Evolutionary conservation across 2,113 vertebrate genomes (phyloP).

Genomic region (Chaenocephalus aceratus): DNA sequence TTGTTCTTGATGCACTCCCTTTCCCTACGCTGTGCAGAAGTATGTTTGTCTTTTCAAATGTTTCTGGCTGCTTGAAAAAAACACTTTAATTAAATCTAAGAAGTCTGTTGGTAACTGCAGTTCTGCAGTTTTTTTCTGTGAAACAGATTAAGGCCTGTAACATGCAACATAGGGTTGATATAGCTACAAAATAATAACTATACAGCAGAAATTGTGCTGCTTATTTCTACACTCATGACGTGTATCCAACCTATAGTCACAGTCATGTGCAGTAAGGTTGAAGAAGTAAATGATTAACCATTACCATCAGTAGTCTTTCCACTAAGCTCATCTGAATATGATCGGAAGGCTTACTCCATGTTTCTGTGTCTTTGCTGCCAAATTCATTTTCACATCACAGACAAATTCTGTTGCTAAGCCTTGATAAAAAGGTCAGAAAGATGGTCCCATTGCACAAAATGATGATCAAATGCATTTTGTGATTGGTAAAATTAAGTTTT

Average conservation of each 20-base stretch:
- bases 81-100: not conserved
- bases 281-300: not conserved
- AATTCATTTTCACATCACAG: constrained; percentile 28
- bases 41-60: not conserved
- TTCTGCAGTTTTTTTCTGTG: no score
- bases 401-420: constrained; percentile 16
- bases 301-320: not conserved
- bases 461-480: constrained; percentile 1
- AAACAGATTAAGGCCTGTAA: no score
- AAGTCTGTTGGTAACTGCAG: not conserved
- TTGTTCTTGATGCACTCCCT: not conserved
- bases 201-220: not conserved
- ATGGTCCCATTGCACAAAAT: not conserved
- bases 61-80: not conserved
- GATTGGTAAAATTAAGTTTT: not conserved
- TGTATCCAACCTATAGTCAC: not conserved
- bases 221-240: not conserved
- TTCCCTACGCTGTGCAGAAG: not conserved
- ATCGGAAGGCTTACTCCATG: not conserved
- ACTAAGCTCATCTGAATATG: constrained; percentile 15
- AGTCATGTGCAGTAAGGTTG: not conserved
- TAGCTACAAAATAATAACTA: not conserved
- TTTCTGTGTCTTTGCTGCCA: constrained; percentile 39
- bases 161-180: no score
- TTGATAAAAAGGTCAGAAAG: constrained; percentile 19